Evolutionary conservation across 2,113 vertebrate genomes (phyloP).

Genomic region (Pelecanoides urinatrix): DNA sequence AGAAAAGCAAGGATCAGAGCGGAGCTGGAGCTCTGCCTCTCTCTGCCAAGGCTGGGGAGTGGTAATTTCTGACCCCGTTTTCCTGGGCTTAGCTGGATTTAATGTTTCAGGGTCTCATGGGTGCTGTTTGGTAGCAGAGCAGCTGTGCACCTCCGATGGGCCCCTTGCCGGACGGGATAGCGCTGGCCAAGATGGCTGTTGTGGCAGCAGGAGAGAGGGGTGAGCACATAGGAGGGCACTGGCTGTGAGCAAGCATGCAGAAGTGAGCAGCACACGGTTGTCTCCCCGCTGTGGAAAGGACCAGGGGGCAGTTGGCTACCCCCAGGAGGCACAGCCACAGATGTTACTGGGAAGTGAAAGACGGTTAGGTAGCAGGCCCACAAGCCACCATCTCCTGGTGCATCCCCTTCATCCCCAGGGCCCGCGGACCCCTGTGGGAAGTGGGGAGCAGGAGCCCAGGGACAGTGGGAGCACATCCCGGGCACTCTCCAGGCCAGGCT

Average conservation of each 20-base stretch:
- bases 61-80: neutral
- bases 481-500: neutral
- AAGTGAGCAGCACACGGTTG: neutral
- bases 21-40: neutral
- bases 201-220: neutral
- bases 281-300: neutral
- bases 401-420: neutral
- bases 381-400: neutral
- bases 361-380: neutral
- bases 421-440: fast-evolving
- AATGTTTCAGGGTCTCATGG: neutral
- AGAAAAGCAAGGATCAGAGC: neutral
- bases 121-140: neutral
- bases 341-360: neutral
- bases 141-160: fast-evolving
- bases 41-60: neutral
- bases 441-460: neutral
- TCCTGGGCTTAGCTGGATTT: neutral
- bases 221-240: neutral
- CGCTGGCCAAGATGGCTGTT: neutral
- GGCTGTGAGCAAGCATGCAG: neutral
- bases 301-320: neutral
- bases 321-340: neutral
- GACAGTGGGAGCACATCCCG: fast-evolving
- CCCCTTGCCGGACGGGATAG: neutral